Conservation (phyloP, 2,113 vertebrate species). For the Sinocyclocheilus grahami region DNA sequence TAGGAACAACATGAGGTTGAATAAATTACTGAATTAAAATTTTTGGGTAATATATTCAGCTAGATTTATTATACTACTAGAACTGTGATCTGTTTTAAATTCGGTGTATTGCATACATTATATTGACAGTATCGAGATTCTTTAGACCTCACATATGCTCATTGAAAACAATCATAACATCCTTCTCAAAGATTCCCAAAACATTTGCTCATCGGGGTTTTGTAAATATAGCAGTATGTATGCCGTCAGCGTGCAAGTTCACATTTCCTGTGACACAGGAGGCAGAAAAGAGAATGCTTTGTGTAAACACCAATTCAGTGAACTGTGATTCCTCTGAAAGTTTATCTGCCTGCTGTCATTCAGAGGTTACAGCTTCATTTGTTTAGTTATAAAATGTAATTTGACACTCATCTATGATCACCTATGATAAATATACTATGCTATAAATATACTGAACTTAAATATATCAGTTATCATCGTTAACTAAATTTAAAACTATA, state of each 20-base stretch:
- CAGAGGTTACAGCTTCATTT: background rate
- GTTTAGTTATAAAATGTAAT: background rate
- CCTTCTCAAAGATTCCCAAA: conserved; percentile 15
- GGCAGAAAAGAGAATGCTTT: conserved; percentile 9
- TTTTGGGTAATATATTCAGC: too few species aligned
- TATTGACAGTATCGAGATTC: background rate
- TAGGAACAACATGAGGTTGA: too few species aligned
- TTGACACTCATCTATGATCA: background rate
- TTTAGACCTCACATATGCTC: background rate
- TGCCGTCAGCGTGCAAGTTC: background rate
- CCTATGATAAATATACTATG: background rate
- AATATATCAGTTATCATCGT: background rate
- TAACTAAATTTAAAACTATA: background rate
- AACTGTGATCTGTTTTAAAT: background rate
- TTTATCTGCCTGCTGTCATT: background rate
- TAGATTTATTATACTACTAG: too few species aligned
- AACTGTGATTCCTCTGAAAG: background rate
- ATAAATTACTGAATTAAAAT: too few species aligned
- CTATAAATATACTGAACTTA: background rate
- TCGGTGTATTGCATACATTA: background rate
- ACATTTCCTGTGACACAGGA: conserved; percentile 17
- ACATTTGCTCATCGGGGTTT: conserved; percentile 1
- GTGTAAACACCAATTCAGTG: conserved; percentile 24
- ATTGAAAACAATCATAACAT: conserved; percentile 1
- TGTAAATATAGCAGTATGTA: conserved; percentile 10